Conservation (phyloP, 2,113 vertebrate genomes). For the Uria lomvia region DNA sequence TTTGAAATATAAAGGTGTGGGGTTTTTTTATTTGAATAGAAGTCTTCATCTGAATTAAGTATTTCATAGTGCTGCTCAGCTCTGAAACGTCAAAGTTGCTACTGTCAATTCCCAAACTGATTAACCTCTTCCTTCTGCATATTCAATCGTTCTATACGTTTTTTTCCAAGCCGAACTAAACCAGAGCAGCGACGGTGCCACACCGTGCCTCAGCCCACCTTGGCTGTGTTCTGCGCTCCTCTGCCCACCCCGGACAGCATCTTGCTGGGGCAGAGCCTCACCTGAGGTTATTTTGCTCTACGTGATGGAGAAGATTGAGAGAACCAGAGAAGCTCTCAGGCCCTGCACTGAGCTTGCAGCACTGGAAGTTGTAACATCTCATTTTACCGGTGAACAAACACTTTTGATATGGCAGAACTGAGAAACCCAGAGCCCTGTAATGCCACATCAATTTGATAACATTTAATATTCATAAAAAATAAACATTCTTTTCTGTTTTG, state of each 20-base stretch:
- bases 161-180: not conserved
- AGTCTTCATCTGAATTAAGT: not conserved
- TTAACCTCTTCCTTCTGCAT: not conserved
- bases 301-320: not conserved
- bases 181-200: not conserved
- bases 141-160: not conserved
- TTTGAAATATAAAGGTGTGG: not conserved
- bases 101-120: not conserved
- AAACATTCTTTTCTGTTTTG: not conserved
- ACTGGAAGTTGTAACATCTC: not conserved
- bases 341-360: not conserved
- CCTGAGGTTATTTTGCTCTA: not conserved
- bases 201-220: rapidly evolving
- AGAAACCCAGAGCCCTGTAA: not conserved
- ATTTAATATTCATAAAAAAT: not conserved
- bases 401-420: not conserved
- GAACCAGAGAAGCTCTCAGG: not conserved
- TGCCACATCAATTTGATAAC: too few species aligned
- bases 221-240: not conserved
- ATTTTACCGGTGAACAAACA: not conserved
- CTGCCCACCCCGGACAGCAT: not conserved
- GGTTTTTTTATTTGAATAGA: not conserved
- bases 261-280: not conserved
- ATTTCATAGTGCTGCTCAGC: not conserved
- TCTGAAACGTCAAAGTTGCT: not conserved